A percentile compares a stretch with the other conserved stretches of the same genome.
Conservation (phyloP, 2,888 invertebrate species). For the Schizotus pectinicornis region DNA sequence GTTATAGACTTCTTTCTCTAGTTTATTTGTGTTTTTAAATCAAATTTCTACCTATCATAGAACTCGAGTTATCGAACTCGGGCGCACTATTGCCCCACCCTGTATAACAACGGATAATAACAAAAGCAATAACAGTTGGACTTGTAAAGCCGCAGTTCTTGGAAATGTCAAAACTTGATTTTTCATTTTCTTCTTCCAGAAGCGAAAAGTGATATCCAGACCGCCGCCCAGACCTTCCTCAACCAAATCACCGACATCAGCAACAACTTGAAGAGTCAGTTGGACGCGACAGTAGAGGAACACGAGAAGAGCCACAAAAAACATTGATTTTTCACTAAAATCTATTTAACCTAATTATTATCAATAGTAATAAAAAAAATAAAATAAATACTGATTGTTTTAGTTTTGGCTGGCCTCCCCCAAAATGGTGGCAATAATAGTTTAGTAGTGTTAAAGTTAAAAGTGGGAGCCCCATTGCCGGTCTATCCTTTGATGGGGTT, state of each 20-base stretch:
- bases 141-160: not conserved
- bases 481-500: slow-evolving; percentile 50
- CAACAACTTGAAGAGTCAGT: slow-evolving; percentile 38
- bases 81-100: too few relatives aligned
- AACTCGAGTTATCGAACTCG: too few relatives aligned
- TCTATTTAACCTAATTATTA: too few relatives aligned
- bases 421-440: slow-evolving; percentile 21
- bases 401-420: not conserved
- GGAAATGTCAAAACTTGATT: not conserved
- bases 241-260: slow-evolving; percentile 41
- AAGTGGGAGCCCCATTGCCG: slow-evolving; percentile 48
- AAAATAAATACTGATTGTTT: slow-evolving; percentile 18
- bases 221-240: slow-evolving; percentile 39
- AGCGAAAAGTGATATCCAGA: slow-evolving; percentile 38
- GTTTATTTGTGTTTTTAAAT: too few relatives aligned
- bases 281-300: slow-evolving; percentile 31
- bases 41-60: too few relatives aligned
- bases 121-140: not conserved
- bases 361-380: too few relatives aligned
- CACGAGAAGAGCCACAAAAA: slow-evolving; percentile 27
- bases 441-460: slow-evolving; percentile 25
- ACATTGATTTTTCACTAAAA: too few relatives aligned
- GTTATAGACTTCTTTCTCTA: too few relatives aligned
- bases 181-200: slow-evolving; percentile 36
- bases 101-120: too few relatives aligned